phyloP scores from a whole-genome alignment of 92 coral and sea anemone genomes.

The Phymanthus crucifer region DNA sequence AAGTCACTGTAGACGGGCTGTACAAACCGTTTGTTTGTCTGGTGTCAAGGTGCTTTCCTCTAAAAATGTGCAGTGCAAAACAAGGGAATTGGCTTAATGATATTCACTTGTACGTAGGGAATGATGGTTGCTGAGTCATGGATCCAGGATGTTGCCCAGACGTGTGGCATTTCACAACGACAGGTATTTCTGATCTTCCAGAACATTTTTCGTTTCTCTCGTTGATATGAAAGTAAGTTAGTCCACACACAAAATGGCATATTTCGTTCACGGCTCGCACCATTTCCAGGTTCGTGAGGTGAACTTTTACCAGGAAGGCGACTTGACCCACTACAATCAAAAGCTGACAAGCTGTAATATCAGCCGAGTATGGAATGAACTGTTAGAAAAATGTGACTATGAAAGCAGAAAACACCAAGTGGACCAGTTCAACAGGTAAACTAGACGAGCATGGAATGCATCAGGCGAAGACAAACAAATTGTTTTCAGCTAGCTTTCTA shows the following conservation, averaged over 20 bases:
- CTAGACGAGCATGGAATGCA: neutral
- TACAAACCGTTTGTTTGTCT: no score
- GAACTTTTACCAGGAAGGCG: constrained; percentile 77
- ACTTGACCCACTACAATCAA: constrained; percentile 67
- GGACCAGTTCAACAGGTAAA: constrained; percentile 63
- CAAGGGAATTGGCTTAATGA: no score
- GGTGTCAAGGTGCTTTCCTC: no score
- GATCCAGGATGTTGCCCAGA: constrained; percentile 71
- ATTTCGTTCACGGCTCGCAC: no score
- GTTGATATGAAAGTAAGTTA: no score
- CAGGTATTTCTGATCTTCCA: constrained; percentile 30
- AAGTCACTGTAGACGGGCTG: no score
- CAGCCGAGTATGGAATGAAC: constrained; percentile 69
- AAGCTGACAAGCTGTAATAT: constrained; percentile 60
- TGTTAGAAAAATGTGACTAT: constrained; percentile 62
- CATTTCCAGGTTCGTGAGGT: constrained; percentile 79
- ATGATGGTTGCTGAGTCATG: constrained; percentile 81
- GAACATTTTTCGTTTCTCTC: no score
- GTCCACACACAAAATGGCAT: no score
- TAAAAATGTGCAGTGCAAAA: no score
- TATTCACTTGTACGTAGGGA: constrained; percentile 44
- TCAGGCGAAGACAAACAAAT: neutral
- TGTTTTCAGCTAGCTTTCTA: no score
- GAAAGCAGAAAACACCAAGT: constrained; percentile 60
- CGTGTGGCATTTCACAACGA: constrained; percentile 74